Conservation (phyloP, 2,797 vertebrate species). For the Acrossocheilus fasciatus region DNA sequence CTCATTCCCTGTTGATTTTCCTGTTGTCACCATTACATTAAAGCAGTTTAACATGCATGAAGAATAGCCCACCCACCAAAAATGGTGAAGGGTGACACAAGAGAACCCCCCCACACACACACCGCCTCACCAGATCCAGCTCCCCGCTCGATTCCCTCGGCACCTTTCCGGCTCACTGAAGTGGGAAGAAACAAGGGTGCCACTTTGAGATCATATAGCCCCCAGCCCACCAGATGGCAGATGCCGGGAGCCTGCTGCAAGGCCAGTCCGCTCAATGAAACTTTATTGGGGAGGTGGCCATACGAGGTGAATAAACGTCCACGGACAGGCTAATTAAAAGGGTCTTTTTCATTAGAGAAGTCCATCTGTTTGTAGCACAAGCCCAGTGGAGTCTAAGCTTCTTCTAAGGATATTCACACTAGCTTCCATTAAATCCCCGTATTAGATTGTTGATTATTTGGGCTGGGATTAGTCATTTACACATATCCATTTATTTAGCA, state of each 20-base stretch:
- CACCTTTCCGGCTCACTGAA: slow-evolving; percentile 80
- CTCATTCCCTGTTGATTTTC: slow-evolving; percentile 11
- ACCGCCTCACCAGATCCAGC: slow-evolving; percentile 41
- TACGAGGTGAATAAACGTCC: slow-evolving; percentile 84
- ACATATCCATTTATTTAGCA: neutral
- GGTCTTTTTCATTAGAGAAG: slow-evolving; percentile 83
- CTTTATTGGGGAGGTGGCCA: slow-evolving; percentile 78
- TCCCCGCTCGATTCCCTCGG: slow-evolving; percentile 71
- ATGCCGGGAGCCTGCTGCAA: slow-evolving; percentile 81
- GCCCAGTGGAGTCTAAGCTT: slow-evolving; percentile 78
- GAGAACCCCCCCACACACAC: slow-evolving; percentile 42
- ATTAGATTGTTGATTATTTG: slow-evolving; percentile 66
- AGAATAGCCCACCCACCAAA: slow-evolving; percentile 26
- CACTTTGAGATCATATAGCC: slow-evolving; percentile 73
- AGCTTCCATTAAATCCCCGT: slow-evolving; percentile 53
- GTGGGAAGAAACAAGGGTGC: slow-evolving; percentile 69
- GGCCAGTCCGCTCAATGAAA: slow-evolving; percentile 81
- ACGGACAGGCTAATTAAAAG: slow-evolving; percentile 90
- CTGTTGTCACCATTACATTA: slow-evolving; percentile 37
- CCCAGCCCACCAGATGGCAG: slow-evolving; percentile 88
- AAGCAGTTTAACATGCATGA: slow-evolving; percentile 41
- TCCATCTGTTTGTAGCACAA: slow-evolving; percentile 86
- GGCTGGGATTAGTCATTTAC: slow-evolving; percentile 63
- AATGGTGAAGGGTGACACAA: slow-evolving; percentile 45
- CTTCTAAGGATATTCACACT: slow-evolving; percentile 68